Percentiles rank a stretch among this genome's conserved stretches.
These are phyloP conservation scores for Hermodice carunculata DNA, from an alignment of 2,888 invertebrate species.

Conservation along the genomic window DNA sequence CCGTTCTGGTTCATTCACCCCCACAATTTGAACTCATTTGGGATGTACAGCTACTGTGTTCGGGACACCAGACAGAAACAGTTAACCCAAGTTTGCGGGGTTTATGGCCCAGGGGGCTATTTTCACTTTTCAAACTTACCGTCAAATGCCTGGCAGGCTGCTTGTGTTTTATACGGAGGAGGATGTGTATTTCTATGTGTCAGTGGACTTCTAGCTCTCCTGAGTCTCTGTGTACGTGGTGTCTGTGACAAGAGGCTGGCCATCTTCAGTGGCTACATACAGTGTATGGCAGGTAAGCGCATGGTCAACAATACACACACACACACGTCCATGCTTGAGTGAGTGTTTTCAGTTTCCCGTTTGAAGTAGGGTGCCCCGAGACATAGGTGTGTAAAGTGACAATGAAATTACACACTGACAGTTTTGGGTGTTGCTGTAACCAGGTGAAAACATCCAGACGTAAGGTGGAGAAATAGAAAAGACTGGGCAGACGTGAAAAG, in stretches of 20 bases:
- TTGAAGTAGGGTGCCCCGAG: too few species aligned
- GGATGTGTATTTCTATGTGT: constrained; percentile 52
- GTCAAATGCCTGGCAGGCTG: constrained; percentile 53
- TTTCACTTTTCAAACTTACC: constrained; percentile 43
- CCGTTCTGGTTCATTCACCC: constrained; percentile 68
- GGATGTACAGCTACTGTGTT: constrained; percentile 57
- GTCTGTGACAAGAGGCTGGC: constrained; percentile 42
- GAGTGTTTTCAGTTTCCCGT: too few species aligned
- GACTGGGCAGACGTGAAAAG: too few species aligned
- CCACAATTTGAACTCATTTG: constrained; percentile 52
- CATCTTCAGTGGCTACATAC: constrained; percentile 46
- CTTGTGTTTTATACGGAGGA: constrained; percentile 54
- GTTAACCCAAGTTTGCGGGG: constrained; percentile 34
- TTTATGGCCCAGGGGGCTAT: constrained; percentile 44
- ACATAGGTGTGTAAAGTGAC: too few species aligned
- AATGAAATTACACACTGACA: too few species aligned
- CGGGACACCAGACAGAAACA: constrained; percentile 27
- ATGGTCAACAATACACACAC: too few species aligned
- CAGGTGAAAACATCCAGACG: too few species aligned
- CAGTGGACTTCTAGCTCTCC: constrained; percentile 44
- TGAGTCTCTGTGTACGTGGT: constrained; percentile 42
- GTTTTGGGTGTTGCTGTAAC: too few species aligned
- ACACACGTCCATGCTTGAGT: too few species aligned
- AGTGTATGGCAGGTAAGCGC: constrained; percentile 53
- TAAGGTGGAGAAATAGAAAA: too few species aligned